Evolutionary conservation across 2,113 vertebrate genomes (phyloP).

Genomic region (Bettongia penicillata): DNA sequence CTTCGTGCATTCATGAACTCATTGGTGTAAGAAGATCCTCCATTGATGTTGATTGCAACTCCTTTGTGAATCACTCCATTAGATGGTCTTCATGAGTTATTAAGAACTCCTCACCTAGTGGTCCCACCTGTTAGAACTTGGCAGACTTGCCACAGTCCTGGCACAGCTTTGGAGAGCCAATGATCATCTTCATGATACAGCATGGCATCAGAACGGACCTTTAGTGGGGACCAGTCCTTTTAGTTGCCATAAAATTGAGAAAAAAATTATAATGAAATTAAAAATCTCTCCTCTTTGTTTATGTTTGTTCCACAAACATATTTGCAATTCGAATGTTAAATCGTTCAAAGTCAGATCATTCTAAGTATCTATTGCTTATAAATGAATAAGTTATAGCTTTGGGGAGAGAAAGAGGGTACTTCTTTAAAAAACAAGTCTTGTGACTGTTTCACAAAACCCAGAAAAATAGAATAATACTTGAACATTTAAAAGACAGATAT

Average conservation of each 20-base stretch:
- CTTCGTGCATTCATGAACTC: not conserved
- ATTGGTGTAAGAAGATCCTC: not conserved
- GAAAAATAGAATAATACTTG: not conserved
- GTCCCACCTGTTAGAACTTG: not conserved
- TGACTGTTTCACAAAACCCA: not conserved
- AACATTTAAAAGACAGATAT: constrained; percentile 19
- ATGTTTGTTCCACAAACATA: not conserved
- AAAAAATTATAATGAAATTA: not conserved
- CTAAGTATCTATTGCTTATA: not conserved
- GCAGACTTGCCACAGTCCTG: not conserved
- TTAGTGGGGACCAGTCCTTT: not conserved
- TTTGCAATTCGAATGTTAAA: not conserved
- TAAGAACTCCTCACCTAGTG: not conserved
- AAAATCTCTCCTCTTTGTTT: not conserved
- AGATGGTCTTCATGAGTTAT: not conserved
- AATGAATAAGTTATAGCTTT: not conserved
- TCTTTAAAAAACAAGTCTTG: constrained; percentile 8
- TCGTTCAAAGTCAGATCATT: constrained; percentile 16
- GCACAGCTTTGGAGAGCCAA: not conserved
- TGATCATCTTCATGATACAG: not conserved
- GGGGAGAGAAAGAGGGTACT: not conserved
- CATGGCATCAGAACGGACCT: not conserved
- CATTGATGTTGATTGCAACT: not conserved
- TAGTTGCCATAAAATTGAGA: not conserved
- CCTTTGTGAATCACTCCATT: not conserved